Base-by-base conservation (phyloP, 2,888 invertebrate species). In the Acleris holmiana region DNA sequence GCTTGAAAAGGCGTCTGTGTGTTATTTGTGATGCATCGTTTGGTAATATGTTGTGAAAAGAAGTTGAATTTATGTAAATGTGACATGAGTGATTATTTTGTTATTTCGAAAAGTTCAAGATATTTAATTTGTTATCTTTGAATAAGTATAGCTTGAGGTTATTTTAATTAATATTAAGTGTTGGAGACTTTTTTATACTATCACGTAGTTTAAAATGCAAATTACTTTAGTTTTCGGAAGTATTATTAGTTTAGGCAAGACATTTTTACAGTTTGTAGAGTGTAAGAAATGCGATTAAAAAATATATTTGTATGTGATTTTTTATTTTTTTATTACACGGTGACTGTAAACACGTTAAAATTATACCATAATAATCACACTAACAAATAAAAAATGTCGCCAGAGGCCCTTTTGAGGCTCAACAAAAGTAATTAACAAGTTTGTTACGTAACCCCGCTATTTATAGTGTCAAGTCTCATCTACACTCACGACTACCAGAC, bases 381-480 rank as follows among this genome's bases (percentile, higher is more conserved):
- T 19, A 21, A 61, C 15, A 23, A 35, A 35, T 35, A 35, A 35
- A 21, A 41, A 46, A 6, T 59, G 41, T 64, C 40, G 41, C 44
- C 48, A 4, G 54, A 54, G 59, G 64, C 64, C 64, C 64, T 65
- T 58, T 15, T 54, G 51, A 54, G 59, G 54, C 44, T 48, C n/a
- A 23, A 54, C 23, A 41, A 46, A 49, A 25, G 5, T 65, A 65
- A 49, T 54, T 64, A 59, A 59, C 64, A 59, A 40, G 21, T 19
- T 2, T 13, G 21, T 59, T 58, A 10, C 64, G 64, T 54, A 49
- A 59, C 41, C 17, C 29, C 21, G n/a, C 54, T 65, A 65, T 64
- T 53, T 59, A 65, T 65, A 65, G 64, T 64, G 64, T 65, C 64
- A 54, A 64, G 64, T n/a, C 21, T 54, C 54, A 19, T 51, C 51